A percentile compares a stretch with the other conserved stretches of the same genome.
phyloP scores from a whole-genome alignment of 2,113 vertebrate genomes.

The Aegotheles bennettii region DNA sequence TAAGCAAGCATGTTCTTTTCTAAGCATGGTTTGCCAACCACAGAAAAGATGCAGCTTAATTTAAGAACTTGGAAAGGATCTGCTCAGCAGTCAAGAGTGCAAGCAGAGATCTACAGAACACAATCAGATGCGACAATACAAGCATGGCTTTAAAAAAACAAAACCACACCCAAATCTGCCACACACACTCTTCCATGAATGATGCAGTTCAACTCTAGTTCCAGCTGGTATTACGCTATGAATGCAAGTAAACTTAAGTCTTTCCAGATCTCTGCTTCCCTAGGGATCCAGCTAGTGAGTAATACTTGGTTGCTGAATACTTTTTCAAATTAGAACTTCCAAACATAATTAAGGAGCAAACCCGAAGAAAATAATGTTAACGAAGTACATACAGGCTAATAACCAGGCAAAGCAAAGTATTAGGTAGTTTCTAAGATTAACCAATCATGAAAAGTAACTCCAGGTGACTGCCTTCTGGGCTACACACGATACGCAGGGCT shows the following conservation, averaged over 20 bases:
- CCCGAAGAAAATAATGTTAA: background rate
- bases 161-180: background rate
- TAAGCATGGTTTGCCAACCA: background rate
- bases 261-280: background rate
- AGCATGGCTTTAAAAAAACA: background rate
- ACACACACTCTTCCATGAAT: background rate
- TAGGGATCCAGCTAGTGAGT: background rate
- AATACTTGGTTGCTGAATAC: background rate
- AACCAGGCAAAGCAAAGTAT: background rate
- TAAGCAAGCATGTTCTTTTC: background rate
- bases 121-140: background rate
- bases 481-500: background rate
- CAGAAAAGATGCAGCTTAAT: background rate
- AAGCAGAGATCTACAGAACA: background rate
- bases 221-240: background rate
- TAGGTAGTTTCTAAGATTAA: background rate
- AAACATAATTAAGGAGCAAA: background rate
- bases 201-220: background rate
- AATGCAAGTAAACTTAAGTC: background rate
- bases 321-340: background rate
- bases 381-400: background rate
- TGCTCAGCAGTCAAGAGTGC: background rate
- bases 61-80: background rate
- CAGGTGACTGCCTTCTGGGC: background rate
- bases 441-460: background rate